A percentile compares a stretch with the other conserved stretches of the same genome.
Evolutionary conservation across 2,888 invertebrate species (phyloP).

Genomic region (Pandemis corylana): DNA sequence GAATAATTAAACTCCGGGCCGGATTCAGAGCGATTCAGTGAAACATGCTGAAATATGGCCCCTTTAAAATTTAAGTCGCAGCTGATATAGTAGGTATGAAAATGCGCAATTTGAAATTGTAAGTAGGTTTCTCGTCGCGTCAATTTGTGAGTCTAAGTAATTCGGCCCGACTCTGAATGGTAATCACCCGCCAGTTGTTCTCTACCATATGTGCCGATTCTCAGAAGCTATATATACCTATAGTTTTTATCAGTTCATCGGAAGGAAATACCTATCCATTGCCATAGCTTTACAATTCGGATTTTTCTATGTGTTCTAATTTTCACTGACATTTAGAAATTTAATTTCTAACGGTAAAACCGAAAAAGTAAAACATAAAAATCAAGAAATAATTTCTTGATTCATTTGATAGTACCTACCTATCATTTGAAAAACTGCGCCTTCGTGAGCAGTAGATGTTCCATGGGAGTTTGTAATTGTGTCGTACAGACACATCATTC

Average conservation of each 20-base stretch:
- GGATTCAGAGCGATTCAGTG: not conserved
- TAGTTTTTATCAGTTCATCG: not conserved
- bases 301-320: too few relatives aligned
- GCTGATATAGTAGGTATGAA: not conserved
- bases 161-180: not conserved
- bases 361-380: too few relatives aligned
- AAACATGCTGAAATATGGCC: constrained; percentile 10
- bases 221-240: constrained; percentile 3
- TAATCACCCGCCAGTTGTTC: constrained; percentile 33
- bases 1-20: not conserved
- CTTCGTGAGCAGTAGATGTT: too few relatives aligned
- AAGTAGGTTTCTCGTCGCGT: constrained; percentile 32
- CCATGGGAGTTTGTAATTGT: too few relatives aligned
- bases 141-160: constrained; percentile 40
- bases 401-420: too few relatives aligned
- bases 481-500: too few relatives aligned
- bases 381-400: too few relatives aligned
- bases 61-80: constrained; percentile 27
- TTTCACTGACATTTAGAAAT: too few relatives aligned
- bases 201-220: not conserved
- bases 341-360: too few relatives aligned
- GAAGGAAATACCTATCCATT: too few relatives aligned
- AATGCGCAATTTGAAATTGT: constrained; percentile 30
- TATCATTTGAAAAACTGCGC: too few relatives aligned
- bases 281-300: too few relatives aligned